A percentile compares a stretch with the other conserved stretches of the same genome.
Conservation (phyloP, 2,888 invertebrate species). For the Chrysotoxum bicinctum region DNA sequence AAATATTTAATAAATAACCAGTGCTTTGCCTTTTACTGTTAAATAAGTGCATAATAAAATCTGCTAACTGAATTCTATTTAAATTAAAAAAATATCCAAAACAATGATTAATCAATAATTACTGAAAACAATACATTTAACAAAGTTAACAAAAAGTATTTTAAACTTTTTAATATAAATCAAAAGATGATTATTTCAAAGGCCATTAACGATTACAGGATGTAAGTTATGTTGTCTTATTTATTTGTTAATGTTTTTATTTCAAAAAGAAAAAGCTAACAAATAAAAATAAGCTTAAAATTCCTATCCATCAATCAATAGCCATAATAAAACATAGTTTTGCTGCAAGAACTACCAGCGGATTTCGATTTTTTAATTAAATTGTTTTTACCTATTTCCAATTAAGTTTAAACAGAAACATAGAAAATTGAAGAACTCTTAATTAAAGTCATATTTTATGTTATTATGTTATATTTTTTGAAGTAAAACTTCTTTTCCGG, state of each 20-base stretch:
- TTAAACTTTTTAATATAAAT: not conserved
- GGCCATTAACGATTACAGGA: slow-evolving; percentile 94
- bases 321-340: not conserved
- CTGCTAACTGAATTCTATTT: not conserved
- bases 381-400: not conserved
- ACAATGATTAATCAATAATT: slow-evolving; percentile 44
- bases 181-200: slow-evolving; percentile 88
- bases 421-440: too few relatives aligned
- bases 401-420: not conserved
- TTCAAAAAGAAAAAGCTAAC: not conserved
- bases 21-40: slow-evolving; percentile 22
- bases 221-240: slow-evolving; percentile 85
- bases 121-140: slow-evolving; percentile 12
- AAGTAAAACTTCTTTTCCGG: too few relatives aligned
- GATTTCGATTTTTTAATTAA: not conserved
- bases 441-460: too few relatives aligned
- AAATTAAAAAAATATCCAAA: not conserved
- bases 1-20: slow-evolving; percentile 1
- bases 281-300: not conserved
- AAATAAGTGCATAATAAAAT: not conserved
- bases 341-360: not conserved
- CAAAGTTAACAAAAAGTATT: slow-evolving; percentile 2
- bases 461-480: too few relatives aligned
- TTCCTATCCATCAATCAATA: not conserved
- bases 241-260: not conserved